Evolutionary conservation across 2,797 vertebrate genomes (phyloP).

Genomic region (Brachyalestes nurse): DNA sequence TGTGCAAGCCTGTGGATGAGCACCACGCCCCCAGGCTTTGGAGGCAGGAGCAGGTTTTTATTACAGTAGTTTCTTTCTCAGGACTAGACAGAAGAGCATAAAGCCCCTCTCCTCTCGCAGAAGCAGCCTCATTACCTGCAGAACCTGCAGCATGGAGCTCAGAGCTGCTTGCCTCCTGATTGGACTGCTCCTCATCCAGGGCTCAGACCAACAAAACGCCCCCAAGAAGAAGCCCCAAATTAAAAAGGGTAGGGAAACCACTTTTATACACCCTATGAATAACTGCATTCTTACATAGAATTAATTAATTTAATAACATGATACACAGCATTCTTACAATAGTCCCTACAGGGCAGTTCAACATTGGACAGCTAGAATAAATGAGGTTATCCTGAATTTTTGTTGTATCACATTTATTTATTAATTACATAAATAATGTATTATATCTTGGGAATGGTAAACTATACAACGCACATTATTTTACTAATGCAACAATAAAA

Average conservation of each 20-base stretch:
- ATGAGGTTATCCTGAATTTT: too few species aligned
- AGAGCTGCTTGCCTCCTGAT: slow-evolving; percentile 77
- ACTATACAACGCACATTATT: too few species aligned
- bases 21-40: slow-evolving; percentile 42
- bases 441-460: too few species aligned
- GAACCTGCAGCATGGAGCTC: slow-evolving; percentile 78
- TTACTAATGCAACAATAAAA: too few species aligned
- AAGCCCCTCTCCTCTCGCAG: not conserved
- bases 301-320: not conserved
- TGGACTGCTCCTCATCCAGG: slow-evolving; percentile 78
- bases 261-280: not conserved
- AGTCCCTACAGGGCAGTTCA: not conserved
- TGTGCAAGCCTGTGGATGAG: not conserved
- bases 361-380: not conserved
- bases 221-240: slow-evolving; percentile 60
- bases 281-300: not conserved
- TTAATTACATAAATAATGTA: too few species aligned
- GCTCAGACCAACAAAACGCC: slow-evolving; percentile 72
- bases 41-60: slow-evolving; percentile 68
- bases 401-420: too few species aligned
- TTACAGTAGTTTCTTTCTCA: slow-evolving; percentile 64
- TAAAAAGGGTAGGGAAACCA: slow-evolving; percentile 83
- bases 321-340: not conserved
- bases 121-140: slow-evolving; percentile 14
- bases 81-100: slow-evolving; percentile 47